Base-by-base conservation (phyloP, 2,797 vertebrate genomes). In the Lagorchestes hirsutus region DNA sequence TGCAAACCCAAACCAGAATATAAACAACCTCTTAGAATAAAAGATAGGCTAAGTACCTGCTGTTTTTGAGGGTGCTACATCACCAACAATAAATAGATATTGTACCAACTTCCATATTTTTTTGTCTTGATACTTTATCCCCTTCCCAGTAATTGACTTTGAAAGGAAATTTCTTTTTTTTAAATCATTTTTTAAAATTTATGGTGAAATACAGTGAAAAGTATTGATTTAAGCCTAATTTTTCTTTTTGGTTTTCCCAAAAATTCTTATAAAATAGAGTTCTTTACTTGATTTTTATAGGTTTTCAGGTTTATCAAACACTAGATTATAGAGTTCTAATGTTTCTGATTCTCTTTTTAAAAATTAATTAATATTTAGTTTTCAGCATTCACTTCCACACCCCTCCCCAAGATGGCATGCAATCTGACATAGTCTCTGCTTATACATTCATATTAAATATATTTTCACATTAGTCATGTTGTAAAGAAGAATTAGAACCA, bases 11-110 rank as follows among this genome's bases (percentile, higher is more conserved):
- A 22, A 27, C 56, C 18, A 92, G 58, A 74, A 82, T 24, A 40
- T 56, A 93, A 95, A 40, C 46, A 91, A 82, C 46, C 92, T 90
- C 62, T 94, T 27, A 95, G 90, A 62, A 93, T 93, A 91, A 94
- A 95, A 12, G 1, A 92, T n/a, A 82, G 6, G 92, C 93, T 22
- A 74, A 74, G n/a, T 40, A 90, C 50, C 90, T 93, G 8, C 29
- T 96, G 54, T 0, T 67, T 96, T 50, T 92, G 31, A 87, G 27
- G 54, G n/a, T 95, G 40, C 27, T 67, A 90, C 13, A 95, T 62
- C 95, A 93, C 10, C 90, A 54, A 91, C 54, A 91, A 93, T 82
- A 82, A 82, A 82, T 46, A 46, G 24, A 46, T 87, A 87, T 13
- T 58, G 57, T 58, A 27, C n/a, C 18, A 40, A n/a, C 67, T 74